Evolutionary conservation across 2,797 vertebrate species (phyloP).

Genomic region (Odontamblyopus rebecca): DNA sequence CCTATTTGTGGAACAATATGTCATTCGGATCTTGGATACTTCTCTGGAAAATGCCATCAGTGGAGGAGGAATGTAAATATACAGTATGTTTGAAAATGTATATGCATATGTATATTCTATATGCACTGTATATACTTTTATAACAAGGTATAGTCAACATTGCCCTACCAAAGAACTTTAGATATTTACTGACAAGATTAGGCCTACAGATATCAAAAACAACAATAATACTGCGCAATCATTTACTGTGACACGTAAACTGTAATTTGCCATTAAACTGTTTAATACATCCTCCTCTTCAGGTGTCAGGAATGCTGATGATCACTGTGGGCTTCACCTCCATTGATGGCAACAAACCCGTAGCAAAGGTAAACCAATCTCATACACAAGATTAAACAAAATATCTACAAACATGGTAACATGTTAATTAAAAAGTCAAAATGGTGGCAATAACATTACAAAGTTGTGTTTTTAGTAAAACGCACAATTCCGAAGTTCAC

Average conservation of each 20-base stretch:
- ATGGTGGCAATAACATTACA: not conserved
- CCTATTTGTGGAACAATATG: constrained; percentile 12
- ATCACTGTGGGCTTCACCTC: constrained; percentile 59
- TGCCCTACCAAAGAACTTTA: too few species aligned
- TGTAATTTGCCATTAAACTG: not conserved
- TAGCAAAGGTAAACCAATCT: constrained; percentile 48
- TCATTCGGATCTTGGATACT: not conserved
- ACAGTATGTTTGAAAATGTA: not conserved
- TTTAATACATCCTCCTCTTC: constrained; percentile 3
- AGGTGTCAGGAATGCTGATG: constrained; percentile 67
- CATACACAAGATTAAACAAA: not conserved
- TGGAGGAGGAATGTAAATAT: not conserved
- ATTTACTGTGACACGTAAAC: not conserved
- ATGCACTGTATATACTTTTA: too few species aligned
- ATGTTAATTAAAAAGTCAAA: not conserved
- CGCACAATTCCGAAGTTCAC: too few species aligned
- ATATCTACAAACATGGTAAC: not conserved
- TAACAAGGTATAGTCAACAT: not conserved
- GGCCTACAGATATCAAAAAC: not conserved
- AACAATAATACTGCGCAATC: not conserved
- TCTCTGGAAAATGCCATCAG: constrained; percentile 3
- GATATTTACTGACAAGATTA: not conserved
- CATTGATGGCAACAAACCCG: constrained; percentile 41
- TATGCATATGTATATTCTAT: too few species aligned
- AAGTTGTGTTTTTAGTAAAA: not conserved